Base-by-base conservation (phyloP, 2,113 vertebrate genomes). In the Choloepus hoffmanni region DNA sequence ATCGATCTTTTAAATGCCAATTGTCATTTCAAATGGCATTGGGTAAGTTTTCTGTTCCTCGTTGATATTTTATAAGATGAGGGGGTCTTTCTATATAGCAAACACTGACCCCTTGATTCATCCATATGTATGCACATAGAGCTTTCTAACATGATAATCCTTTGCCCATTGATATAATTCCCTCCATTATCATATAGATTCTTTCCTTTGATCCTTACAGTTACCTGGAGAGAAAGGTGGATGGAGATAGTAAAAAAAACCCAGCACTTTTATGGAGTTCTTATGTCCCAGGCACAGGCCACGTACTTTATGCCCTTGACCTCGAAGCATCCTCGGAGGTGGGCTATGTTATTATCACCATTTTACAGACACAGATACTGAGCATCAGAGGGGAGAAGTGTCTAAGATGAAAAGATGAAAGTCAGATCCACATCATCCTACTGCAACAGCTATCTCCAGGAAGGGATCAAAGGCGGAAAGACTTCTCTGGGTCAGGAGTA, bases 381-480 rank as follows among this genome's bases (percentile, higher is more conserved):
- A 70, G 72, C 58, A 9, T 45, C 23, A 6, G 0, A 58, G 43
- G 58, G 86, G 43, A 45, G 15, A 60, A 28, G 5, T 2, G 28
- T 26, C 12, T 26, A 19, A 50, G 45, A 48, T 0, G 7, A 24
- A 78, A 45, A 53, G 13, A 21, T 0, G 2, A 58, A 67, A 36
- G 70, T 84, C 30, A 43, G 60, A 18, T 18, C 77, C 81, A 36
- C 43, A n/a, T 30, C 15, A 7, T 21, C 3, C 4, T n/a, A 24
- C 15, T 43, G 43, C n/a, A 36, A 26, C 28, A 24, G 40, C 30
- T 6, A 0, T 45, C 28, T 62, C 55, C 13, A 7, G 62, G 70
- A 62, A 73, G 48, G 40, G 18, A 5, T 33, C 0, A 13, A n/a
- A 3, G 48, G 36, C 0, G 0, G 23, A 4, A 26, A 7, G 36